These are phyloP conservation scores for Mimas tiliae DNA, from an alignment of 2,888 invertebrate genomes.

Conservation along the genomic window DNA sequence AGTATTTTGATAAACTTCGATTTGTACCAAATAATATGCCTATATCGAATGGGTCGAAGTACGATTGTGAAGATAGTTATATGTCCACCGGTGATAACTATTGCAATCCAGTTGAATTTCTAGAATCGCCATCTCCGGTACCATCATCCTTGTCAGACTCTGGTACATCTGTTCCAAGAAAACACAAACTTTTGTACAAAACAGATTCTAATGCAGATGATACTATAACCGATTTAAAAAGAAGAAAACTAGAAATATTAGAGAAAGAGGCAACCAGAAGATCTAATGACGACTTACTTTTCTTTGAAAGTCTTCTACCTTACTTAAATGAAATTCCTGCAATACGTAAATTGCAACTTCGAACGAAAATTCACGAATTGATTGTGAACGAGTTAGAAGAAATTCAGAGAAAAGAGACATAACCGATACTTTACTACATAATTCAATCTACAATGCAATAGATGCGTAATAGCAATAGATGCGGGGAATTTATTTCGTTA, in stretches of 20 bases:
- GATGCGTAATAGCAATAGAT: neutral
- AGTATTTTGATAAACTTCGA: slow-evolving; percentile 22
- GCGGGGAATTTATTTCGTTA: neutral
- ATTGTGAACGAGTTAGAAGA: slow-evolving; percentile 42
- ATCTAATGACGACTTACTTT: slow-evolving; percentile 36
- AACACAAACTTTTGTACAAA: slow-evolving; percentile 1
- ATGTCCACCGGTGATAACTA: slow-evolving; percentile 2
- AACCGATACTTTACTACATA: neutral
- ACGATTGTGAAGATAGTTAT: slow-evolving; percentile 5
- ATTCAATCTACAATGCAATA: neutral
- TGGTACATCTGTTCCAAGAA: slow-evolving; percentile 2
- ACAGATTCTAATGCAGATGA: neutral
- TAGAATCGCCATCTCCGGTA: slow-evolving; percentile 10
- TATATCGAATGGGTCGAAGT: neutral
- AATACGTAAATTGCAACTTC: slow-evolving; percentile 40
- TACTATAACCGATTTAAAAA: neutral
- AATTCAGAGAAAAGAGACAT: slow-evolving; percentile 32
- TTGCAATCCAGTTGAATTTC: slow-evolving; percentile 4
- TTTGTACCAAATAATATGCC: slow-evolving; percentile 8
- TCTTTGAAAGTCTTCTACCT: slow-evolving; percentile 46
- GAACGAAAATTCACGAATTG: slow-evolving; percentile 45
- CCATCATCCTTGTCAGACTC: slow-evolving; percentile 22
- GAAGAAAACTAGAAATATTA: slow-evolving; percentile 24
- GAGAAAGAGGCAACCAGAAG: slow-evolving; percentile 20
- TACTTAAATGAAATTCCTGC: slow-evolving; percentile 42